Conservation (phyloP, 2,888 invertebrate species). For the Spisula solida region DNA sequence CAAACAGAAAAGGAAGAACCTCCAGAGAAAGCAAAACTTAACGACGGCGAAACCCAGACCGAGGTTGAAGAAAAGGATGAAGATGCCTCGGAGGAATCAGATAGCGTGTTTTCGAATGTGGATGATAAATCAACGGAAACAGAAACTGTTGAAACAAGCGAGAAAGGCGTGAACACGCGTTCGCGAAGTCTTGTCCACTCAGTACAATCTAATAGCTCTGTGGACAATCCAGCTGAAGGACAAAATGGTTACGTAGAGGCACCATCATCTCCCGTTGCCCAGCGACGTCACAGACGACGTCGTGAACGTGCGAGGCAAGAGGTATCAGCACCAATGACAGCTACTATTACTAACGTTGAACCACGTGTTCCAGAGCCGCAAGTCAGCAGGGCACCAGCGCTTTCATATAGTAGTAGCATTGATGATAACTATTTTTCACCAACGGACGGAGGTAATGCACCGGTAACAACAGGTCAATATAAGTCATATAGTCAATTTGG, state of each 20-base stretch:
- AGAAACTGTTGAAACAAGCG: constrained; percentile 79
- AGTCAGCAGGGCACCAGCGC: constrained; percentile 69
- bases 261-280: constrained; percentile 63
- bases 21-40: constrained; percentile 68
- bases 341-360: constrained; percentile 70
- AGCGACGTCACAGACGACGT: constrained; percentile 77
- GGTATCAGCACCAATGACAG: constrained; percentile 80
- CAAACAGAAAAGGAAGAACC: constrained; percentile 75
- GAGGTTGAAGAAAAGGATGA: constrained; percentile 69
- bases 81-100: constrained; percentile 65
- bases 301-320: constrained; percentile 78
- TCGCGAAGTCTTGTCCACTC: constrained; percentile 79
- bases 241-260: constrained; percentile 68
- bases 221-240: constrained; percentile 63
- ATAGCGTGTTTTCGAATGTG: constrained; percentile 69
- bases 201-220: constrained; percentile 67
- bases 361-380: constrained; percentile 62
- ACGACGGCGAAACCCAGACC: constrained; percentile 72
- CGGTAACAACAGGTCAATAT: constrained; percentile 65
- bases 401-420: constrained; percentile 83
- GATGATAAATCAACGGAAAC: constrained; percentile 80
- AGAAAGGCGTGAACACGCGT: constrained; percentile 85
- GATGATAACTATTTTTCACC: constrained; percentile 80
- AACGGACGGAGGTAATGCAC: constrained; percentile 72
- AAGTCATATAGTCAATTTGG: constrained; percentile 67